Base-by-base conservation (phyloP, 2,888 invertebrate species). In the Alcis repandata region DNA sequence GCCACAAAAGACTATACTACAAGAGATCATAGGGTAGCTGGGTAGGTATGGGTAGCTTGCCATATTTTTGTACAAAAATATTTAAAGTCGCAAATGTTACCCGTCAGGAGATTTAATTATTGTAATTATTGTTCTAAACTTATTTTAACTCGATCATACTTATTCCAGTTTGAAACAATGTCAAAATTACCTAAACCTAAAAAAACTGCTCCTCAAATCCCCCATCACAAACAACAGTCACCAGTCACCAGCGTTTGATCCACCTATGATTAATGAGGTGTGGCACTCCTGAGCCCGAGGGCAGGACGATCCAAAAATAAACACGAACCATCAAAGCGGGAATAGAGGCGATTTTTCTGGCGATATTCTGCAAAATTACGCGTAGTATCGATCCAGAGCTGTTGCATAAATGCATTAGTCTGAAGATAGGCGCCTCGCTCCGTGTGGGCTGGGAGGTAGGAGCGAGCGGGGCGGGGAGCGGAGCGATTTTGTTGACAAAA, bases 401-500 rank as follows among this genome's bases (percentile, higher is more conserved):
- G 87, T 84, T 92, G 92, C 91, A 92, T 92, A 90, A 92, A 92
- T 92, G 92, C 92, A 92, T 92, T 92, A 92, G 91, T 71, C 89
- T 88, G 90, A 90, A 91, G 92, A 89, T 90, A 91, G 90, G 88
- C 89, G 88, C 90, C 89, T 89, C 87, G 85, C 84, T 79, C 83
- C 79, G 75, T 59, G 71, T 56, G 80, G 79, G 4, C 3, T 67
- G 59, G 68, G 75, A 1, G 0, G 76, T 1, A 33, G 54, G 76
- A 60, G 68, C 6, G 0, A 59, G 57, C 56, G 38, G 17, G 8
- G 19, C 38, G 10, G 10, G 8, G 13, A 17, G 17, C 22, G 53
- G 8, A 15, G 6, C 6, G 13, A 10, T 46, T 22, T 13, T 46
- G 20, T 22, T 45, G 22, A 11, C 2, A 45, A 20, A 32, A 33